Evolutionary conservation across 2,797 vertebrate genomes (phyloP), one percentile per base, ranked within the genome.

Genomic region (Fratercula arctica): DNA sequence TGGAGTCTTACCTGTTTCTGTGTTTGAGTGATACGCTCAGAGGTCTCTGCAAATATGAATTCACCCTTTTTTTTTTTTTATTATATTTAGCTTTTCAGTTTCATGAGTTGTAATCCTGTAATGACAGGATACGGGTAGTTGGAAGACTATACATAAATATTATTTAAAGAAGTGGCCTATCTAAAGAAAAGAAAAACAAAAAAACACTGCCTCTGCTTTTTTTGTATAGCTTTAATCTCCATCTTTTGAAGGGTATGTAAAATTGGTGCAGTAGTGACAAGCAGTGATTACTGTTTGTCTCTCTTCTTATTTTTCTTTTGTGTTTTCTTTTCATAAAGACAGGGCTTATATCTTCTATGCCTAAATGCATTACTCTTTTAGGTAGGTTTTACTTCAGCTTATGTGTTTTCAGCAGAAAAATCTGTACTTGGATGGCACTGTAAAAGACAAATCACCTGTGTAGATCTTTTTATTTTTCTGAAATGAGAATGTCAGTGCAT

Each of bases 221-320:
- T 95, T 93, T 94, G 53, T 94, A 87, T 94, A 96, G 95, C 94
- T 96, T 97, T 95, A 96, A 95, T 90, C 87, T 96, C 86, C 91
- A 85, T 95, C 89, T 94, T 95, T 61, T 82, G 87, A 95, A 95
- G 95, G 90, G 48, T 95, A 59, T 95, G 15, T 81, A 37, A 85
- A 64, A 67, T 16, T 88, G 94, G 89, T 95, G 92, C 94, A 88
- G 92, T 89, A 88, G 82, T 88, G 90, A 85, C 93, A 94, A 96
- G 76, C 93, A 64, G 87, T 31, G 31, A 50, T 59, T 57, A 21
- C 94, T 96, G 95, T 63, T 96, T 97, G 92, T 95, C 94, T 90
- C 75, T 88, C 29, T 66, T 50, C 6, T 31, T 50, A 1, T 79
- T 41, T 75, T 74, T 70, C 57, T 78, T 72, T 45, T 56, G 26